Conservation (phyloP, 2,797 vertebrate species). For the Myotis vivesi region DNA sequence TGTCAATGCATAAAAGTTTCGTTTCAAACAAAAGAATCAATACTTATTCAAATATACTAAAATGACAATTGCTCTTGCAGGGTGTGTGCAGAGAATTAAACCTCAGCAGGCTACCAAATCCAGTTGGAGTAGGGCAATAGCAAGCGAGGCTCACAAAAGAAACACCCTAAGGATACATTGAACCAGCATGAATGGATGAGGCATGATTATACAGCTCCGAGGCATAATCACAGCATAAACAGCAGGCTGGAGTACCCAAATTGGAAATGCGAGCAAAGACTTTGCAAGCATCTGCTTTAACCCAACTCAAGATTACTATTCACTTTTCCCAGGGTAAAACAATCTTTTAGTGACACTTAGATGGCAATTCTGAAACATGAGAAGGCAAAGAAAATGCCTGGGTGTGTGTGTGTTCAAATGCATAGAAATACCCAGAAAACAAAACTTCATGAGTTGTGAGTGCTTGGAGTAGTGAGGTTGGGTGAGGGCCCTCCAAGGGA, state of each 20-base stretch:
- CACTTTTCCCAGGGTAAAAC: not conserved
- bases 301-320: conserved; percentile 2
- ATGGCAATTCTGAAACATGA: conserved; percentile 32
- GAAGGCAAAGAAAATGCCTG: not conserved
- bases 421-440: not conserved
- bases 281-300: conserved; percentile 58
- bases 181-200: conserved; percentile 56
- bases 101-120: conserved; percentile 2
- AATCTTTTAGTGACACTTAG: not conserved
- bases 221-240: conserved; percentile 41
- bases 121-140: not conserved
- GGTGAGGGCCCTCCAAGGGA: not conserved
- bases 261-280: conserved; percentile 38
- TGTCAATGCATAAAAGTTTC: not conserved
- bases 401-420: not conserved
- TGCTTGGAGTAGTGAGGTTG: not conserved
- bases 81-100: not conserved
- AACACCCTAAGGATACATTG: not conserved
- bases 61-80: not conserved
- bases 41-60: not conserved
- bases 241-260: not conserved
- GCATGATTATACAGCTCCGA: conserved; percentile 23
- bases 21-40: not conserved
- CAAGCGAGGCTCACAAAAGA: conserved; percentile 29
- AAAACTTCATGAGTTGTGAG: not conserved